These are phyloP conservation scores for Eupithecia insigniata DNA, from an alignment of 2,888 invertebrate species.

Conservation along the genomic window DNA sequence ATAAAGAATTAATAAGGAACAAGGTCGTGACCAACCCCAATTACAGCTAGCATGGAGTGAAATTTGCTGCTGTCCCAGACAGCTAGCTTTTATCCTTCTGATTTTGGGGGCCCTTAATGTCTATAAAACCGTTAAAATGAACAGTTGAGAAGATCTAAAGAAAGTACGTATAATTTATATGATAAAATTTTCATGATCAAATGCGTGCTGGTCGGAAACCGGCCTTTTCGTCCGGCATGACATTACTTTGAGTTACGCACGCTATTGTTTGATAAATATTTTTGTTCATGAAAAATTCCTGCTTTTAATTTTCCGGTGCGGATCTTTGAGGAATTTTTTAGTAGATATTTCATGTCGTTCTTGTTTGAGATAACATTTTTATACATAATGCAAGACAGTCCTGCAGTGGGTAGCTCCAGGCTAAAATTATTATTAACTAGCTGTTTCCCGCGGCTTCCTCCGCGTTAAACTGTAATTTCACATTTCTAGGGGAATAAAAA, in stretches of 20 bases:
- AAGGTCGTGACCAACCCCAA: too few species aligned
- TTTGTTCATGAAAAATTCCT: conserved; percentile 35
- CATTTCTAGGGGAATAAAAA: too few species aligned
- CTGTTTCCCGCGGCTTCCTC: too few species aligned
- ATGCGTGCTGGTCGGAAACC: conserved; percentile 12
- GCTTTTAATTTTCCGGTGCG: conserved; percentile 40
- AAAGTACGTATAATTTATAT: background rate
- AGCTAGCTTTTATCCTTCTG: background rate
- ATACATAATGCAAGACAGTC: background rate
- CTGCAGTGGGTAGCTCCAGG: background rate
- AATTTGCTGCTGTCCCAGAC: too few species aligned
- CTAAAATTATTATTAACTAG: background rate
- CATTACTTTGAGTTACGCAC: conserved; percentile 22
- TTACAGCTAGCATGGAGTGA: too few species aligned
- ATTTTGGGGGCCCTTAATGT: background rate
- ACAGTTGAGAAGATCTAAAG: background rate
- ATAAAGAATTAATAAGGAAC: too few species aligned
- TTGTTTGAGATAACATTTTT: background rate
- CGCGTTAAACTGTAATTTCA: too few species aligned
- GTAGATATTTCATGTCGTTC: background rate
- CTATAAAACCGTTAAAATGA: background rate
- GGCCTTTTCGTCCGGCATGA: conserved; percentile 23
- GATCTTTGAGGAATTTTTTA: conserved; percentile 19
- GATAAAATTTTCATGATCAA: background rate
- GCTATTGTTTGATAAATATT: conserved; percentile 27